phyloP scores from a whole-genome alignment of 2,113 vertebrate genomes.

The Dipodomys stephensi region DNA sequence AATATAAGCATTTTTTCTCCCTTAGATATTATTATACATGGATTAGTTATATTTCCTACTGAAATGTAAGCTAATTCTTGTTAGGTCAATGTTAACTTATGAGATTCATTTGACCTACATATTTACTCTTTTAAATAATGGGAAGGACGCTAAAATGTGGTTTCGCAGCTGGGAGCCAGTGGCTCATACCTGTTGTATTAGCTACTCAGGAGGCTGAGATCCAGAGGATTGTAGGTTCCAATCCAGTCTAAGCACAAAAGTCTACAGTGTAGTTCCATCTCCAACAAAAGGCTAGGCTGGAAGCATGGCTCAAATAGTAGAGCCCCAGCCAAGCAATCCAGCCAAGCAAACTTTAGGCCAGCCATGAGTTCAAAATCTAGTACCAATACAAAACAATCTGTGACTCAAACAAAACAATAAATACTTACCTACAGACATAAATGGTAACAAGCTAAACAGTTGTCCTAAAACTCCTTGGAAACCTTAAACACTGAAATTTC shows the following conservation, averaged over 20 bases:
- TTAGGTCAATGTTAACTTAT: not conserved
- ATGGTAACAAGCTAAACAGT: not conserved
- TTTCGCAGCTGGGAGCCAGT: not conserved
- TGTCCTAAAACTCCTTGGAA: not conserved
- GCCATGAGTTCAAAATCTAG: too few species aligned
- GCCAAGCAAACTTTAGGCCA: too few species aligned
- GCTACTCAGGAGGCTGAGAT: too few species aligned
- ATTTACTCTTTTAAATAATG: not conserved
- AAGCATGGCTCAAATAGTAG: too few species aligned
- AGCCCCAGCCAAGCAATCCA: too few species aligned
- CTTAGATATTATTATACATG: not conserved
- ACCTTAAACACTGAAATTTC: slow-evolving; percentile 5
- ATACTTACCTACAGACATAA: not conserved
- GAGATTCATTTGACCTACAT: not conserved
- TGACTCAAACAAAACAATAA: not conserved
- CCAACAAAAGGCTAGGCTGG: too few species aligned
- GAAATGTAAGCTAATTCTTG: not conserved
- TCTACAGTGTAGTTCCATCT: too few species aligned
- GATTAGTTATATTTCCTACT: not conserved
- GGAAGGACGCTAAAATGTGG: slow-evolving; percentile 5
- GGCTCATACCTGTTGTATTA: too few species aligned
- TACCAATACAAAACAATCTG: too few species aligned
- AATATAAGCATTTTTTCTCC: not conserved
- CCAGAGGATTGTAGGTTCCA: too few species aligned
- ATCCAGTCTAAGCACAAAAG: too few species aligned